phyloP scores from a whole-genome alignment of 2,888 invertebrate species.

The Melipona bicolor region DNA sequence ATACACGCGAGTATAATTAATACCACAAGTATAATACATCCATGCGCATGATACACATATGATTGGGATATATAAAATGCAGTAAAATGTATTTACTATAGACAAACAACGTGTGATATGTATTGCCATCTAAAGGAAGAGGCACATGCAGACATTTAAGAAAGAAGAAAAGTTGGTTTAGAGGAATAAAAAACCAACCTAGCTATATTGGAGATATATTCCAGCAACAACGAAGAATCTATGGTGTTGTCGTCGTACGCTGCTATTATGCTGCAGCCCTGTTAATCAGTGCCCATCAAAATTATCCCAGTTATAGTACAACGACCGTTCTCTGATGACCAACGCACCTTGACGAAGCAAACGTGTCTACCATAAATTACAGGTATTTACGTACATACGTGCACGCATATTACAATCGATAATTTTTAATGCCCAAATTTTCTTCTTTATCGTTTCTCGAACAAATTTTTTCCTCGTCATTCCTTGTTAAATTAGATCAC shows the following conservation, averaged over 20 bases:
- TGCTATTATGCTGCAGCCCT: conserved; percentile 62
- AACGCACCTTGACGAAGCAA: conserved; percentile 19
- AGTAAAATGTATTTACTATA: not conserved
- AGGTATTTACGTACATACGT: conserved; percentile 36
- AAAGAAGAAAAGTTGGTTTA: not conserved
- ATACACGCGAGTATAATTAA: not conserved
- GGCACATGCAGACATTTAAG: not conserved
- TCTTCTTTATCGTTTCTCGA: not conserved
- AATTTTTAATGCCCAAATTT: not conserved
- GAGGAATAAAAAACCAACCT: not conserved
- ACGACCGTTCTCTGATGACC: conserved; percentile 56
- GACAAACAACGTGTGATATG: not conserved
- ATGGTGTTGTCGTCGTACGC: not conserved
- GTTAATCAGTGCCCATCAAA: conserved; percentile 79
- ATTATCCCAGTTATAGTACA: conserved; percentile 74
- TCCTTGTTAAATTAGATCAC: too few relatives aligned
- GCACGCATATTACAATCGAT: not conserved
- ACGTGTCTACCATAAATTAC: conserved; percentile 28
- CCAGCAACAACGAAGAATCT: conserved; percentile 21
- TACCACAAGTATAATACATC: too few relatives aligned
- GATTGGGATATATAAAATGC: not conserved
- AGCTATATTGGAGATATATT: not conserved
- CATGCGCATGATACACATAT: not conserved
- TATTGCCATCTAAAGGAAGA: not conserved
- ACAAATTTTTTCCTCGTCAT: too few relatives aligned